Conservation (phyloP, 2,888 invertebrate genomes). For the Macrosiphum euphorbiae region DNA sequence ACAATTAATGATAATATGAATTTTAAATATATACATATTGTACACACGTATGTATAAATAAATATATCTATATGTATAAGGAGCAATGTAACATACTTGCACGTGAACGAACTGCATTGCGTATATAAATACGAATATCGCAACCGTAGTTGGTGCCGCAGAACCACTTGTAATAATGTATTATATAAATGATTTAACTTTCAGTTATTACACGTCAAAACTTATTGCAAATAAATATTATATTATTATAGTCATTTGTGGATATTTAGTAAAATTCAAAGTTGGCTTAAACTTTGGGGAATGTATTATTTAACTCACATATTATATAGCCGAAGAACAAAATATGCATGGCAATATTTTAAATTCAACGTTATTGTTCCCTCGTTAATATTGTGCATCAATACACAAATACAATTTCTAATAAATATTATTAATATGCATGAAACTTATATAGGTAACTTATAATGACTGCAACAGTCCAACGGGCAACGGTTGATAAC, state of each 20-base stretch:
- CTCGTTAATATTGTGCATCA: background rate
- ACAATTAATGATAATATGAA: too few species aligned
- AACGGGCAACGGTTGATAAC: background rate
- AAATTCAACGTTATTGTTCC: background rate
- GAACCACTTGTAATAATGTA: too few species aligned
- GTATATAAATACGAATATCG: too few species aligned
- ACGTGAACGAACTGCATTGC: too few species aligned
- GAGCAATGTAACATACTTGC: too few species aligned
- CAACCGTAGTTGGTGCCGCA: too few species aligned
- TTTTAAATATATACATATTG: too few species aligned
- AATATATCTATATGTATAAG: too few species aligned
- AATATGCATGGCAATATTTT: background rate
- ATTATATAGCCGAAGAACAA: background rate
- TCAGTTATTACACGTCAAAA: too few species aligned
- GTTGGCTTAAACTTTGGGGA: background rate
- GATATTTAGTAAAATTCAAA: background rate
- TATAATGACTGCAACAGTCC: background rate
- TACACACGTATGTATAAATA: too few species aligned
- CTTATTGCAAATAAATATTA: background rate
- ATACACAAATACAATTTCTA: background rate
- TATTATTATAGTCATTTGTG: background rate
- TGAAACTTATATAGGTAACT: background rate
- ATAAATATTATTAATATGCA: background rate
- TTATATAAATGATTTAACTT: too few species aligned
- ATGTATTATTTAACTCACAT: background rate